Conservation (phyloP, 2,113 vertebrate species). For the Forbesichthys papilliferus region DNA sequence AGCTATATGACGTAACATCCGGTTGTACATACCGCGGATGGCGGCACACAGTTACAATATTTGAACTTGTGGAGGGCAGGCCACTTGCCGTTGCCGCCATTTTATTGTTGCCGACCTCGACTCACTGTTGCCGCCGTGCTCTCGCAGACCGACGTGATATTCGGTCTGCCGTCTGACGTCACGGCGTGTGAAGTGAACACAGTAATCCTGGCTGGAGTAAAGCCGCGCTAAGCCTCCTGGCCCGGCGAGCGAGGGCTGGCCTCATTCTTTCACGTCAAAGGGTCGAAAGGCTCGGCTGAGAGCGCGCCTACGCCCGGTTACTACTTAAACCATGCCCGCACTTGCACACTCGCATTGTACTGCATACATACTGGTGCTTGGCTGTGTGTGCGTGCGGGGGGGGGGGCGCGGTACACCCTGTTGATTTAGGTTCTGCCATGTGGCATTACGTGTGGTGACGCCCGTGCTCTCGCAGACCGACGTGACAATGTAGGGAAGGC, state of each 20-base stretch:
- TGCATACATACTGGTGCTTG: slow-evolving; percentile 3
- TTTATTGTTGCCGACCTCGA: too few species aligned
- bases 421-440: not conserved
- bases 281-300: slow-evolving; percentile 30
- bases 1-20: too few species aligned
- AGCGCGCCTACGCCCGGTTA: slow-evolving; percentile 18
- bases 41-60: too few species aligned
- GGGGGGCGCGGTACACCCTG: not conserved
- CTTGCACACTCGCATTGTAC: not conserved
- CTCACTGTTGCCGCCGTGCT: too few species aligned
- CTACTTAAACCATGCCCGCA: slow-evolving; percentile 18
- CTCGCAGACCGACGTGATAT: too few species aligned
- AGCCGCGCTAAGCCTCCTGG: slow-evolving; percentile 18
- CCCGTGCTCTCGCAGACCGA: not conserved
- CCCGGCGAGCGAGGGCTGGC: slow-evolving; percentile 34
- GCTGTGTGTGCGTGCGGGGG: slow-evolving; percentile 4
- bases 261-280: slow-evolving; percentile 69
- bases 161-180: too few species aligned
- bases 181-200: not conserved
- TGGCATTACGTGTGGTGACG: not conserved
- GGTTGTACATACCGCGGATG: too few species aligned
- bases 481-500: too few species aligned
- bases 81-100: too few species aligned
- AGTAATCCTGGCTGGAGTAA: slow-evolving; percentile 34
- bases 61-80: too few species aligned